Evolutionary conservation across 1,140 invertebrate species (phyloP).

Genomic region (Ganaspis sp.): DNA sequence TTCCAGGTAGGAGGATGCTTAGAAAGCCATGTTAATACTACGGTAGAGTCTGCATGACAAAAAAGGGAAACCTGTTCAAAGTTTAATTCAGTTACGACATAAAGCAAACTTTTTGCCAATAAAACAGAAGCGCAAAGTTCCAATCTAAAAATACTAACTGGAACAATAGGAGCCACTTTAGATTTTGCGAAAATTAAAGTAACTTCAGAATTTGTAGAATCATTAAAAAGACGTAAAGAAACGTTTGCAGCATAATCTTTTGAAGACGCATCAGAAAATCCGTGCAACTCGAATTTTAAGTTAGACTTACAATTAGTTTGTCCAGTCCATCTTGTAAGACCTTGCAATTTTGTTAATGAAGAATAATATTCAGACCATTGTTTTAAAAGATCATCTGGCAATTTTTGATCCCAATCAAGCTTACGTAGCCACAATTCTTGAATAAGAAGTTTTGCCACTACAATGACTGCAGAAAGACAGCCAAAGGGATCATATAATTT

Average conservation of each 20-base stretch:
- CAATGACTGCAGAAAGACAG: no score
- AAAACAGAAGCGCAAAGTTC: constrained; percentile 66
- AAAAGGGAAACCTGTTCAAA: background rate
- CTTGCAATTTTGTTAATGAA: no score
- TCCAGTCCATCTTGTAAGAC: background rate
- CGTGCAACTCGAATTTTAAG: constrained; percentile 41
- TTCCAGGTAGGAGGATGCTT: constrained; percentile 55
- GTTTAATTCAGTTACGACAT: background rate
- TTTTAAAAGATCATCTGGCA: background rate
- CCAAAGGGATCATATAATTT: no score
- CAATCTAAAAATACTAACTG: constrained; percentile 58
- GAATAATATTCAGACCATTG: no score
- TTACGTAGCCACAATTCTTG: no score
- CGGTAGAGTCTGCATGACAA: constrained; percentile 58
- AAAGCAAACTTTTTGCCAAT: constrained; percentile 45
- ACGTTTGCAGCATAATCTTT: constrained; percentile 42
- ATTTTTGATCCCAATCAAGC: background rate
- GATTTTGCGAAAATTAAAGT: constrained; percentile 41
- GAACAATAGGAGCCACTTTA: constrained; percentile 44
- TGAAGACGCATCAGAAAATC: constrained; percentile 47
- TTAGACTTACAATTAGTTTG: background rate
- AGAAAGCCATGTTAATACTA: constrained; percentile 61
- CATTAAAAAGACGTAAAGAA: constrained; percentile 34
- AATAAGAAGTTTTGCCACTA: no score
- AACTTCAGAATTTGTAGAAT: no score